Evolutionary conservation across 2,113 vertebrate genomes (phyloP).

Genomic region (Lates calcarifer): DNA sequence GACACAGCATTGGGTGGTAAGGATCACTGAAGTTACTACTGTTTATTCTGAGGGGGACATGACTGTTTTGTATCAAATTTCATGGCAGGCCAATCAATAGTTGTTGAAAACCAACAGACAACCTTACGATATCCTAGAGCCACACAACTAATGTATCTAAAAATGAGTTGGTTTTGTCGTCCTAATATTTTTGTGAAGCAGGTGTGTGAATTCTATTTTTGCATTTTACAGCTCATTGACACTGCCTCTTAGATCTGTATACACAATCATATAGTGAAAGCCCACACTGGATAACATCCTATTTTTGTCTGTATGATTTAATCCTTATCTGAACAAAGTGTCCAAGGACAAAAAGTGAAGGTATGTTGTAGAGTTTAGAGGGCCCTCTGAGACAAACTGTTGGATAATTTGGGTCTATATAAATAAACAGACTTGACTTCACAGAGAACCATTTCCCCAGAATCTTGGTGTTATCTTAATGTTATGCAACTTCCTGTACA

Average conservation of each 20-base stretch:
- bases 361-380: background rate
- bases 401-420: background rate
- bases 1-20: no score
- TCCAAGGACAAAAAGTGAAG: background rate
- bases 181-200: no score
- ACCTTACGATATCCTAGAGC: no score
- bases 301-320: background rate
- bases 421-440: background rate
- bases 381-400: background rate
- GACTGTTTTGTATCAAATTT: no score
- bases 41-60: no score
- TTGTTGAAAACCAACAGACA: no score
- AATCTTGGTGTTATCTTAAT: background rate
- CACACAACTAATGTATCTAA: background rate
- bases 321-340: background rate
- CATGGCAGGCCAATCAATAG: no score
- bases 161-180: background rate
- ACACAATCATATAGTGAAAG: background rate
- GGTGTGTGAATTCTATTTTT: no score
- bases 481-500: conserved; percentile 7
- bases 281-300: background rate
- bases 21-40: no score
- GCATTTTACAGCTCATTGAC: background rate
- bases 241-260: no score
- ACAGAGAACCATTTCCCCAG: background rate